Percentiles rank a stretch among this genome's conserved stretches.
These are phyloP conservation scores for Myiopsitta monachus DNA, from an alignment of 2,113 vertebrate species.

Conservation along the genomic window DNA sequence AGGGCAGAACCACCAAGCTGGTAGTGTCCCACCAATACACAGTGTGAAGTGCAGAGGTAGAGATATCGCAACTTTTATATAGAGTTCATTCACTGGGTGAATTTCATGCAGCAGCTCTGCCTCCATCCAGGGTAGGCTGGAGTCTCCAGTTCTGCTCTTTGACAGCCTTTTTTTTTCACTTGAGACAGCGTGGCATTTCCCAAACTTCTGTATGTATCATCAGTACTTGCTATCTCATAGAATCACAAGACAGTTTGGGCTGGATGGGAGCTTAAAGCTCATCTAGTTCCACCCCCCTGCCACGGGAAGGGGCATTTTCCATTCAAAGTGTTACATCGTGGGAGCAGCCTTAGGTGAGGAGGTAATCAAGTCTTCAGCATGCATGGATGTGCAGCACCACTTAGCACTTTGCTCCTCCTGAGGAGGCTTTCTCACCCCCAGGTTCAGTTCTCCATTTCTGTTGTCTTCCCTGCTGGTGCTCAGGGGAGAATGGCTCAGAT, in stretches of 20 bases:
- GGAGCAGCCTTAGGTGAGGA: background rate
- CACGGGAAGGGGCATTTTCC: background rate
- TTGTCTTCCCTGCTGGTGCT: background rate
- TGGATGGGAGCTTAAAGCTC: background rate
- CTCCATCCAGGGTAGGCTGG: background rate
- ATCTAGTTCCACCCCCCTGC: background rate
- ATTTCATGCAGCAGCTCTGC: background rate
- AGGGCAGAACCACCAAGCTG: background rate
- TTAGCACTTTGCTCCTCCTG: background rate
- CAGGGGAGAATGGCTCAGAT: background rate
- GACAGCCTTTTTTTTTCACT: background rate
- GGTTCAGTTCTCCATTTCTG: background rate
- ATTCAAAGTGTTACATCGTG: background rate
- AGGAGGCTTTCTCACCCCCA: background rate
- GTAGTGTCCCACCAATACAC: background rate
- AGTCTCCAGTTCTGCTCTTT: background rate
- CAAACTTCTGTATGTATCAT: background rate
- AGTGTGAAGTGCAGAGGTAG: background rate
- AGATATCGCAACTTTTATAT: background rate
- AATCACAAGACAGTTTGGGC: background rate
- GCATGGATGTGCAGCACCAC: background rate
- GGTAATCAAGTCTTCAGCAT: background rate
- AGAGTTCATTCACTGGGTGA: background rate
- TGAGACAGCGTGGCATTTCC: background rate
- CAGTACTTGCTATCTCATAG: background rate